phyloP scores from a whole-genome alignment of 2,113 vertebrate species.

The Odontophorus gujanensis region DNA sequence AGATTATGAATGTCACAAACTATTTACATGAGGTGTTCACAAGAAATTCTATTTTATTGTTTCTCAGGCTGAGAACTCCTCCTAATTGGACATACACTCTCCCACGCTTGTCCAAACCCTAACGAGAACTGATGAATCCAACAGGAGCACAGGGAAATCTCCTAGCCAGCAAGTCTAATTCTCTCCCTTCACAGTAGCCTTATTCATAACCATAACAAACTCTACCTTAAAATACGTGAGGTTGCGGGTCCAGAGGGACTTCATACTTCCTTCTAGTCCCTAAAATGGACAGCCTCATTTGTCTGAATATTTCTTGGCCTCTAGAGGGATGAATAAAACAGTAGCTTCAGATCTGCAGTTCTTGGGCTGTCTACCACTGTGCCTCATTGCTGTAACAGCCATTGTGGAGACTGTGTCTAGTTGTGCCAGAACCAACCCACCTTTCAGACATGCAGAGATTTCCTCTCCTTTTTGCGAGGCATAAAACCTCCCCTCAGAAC shows the following conservation, averaged over 20 bases:
- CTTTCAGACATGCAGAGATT: not conserved
- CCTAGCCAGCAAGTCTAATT: not conserved
- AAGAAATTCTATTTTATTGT: not conserved
- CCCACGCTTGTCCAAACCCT: not conserved
- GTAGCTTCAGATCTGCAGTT: not conserved
- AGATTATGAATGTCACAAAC: not conserved
- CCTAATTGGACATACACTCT: not conserved
- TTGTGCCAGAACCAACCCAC: conserved; percentile 4
- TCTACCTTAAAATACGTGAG: not conserved
- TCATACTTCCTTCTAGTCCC: not conserved
- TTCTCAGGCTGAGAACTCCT: not conserved
- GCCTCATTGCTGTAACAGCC: not conserved
- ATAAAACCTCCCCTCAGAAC: not conserved
- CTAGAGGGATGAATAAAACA: not conserved
- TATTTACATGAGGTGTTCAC: not conserved
- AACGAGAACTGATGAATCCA: not conserved
- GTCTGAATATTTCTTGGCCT: not conserved
- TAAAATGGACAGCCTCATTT: not conserved
- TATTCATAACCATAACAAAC: not conserved
- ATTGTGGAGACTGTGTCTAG: not conserved
- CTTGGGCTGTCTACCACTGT: not conserved
- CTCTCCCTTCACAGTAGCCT: not conserved
- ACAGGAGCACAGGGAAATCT: not conserved
- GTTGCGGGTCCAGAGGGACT: not conserved
- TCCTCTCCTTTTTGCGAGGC: not conserved